Conservation (phyloP, 2,113 vertebrate species). For the Nanorana parkeri region DNA sequence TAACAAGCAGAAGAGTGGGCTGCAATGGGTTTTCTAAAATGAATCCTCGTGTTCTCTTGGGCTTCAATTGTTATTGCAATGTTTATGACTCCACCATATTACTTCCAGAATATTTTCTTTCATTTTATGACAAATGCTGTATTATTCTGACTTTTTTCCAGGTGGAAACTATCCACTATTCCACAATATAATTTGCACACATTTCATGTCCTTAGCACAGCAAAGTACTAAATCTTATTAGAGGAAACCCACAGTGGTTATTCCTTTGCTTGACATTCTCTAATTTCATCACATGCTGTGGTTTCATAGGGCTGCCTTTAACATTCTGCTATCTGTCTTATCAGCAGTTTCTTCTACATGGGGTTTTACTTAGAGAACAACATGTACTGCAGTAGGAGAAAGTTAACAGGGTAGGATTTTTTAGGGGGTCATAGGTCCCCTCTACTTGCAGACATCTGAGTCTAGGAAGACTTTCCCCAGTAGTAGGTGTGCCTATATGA, state of each 20-base stretch:
- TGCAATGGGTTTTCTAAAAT: too few species aligned
- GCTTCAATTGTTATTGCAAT: too few species aligned
- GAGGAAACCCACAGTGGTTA: neutral
- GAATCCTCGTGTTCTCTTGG: too few species aligned
- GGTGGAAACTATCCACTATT: neutral
- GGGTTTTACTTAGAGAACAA: conserved; percentile 5
- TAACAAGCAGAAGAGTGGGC: too few species aligned
- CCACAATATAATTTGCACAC: conserved; percentile 20
- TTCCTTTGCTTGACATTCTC: neutral
- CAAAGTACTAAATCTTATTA: neutral
- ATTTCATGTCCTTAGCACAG: conserved; percentile 1
- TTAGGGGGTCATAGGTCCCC: too few species aligned
- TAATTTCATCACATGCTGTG: neutral
- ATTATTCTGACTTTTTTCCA: neutral
- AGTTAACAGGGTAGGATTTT: neutral
- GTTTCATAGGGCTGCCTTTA: neutral
- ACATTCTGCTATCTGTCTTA: neutral
- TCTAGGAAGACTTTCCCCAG: too few species aligned
- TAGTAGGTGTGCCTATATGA: too few species aligned
- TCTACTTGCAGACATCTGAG: too few species aligned
- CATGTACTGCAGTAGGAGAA: neutral
- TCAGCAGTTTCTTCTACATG: neutral
- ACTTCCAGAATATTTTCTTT: neutral
- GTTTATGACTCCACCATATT: too few species aligned
- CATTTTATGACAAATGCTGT: conserved; percentile 1